Base-by-base conservation (phyloP, 2,113 vertebrate species). In the Hyaena hyaena region DNA sequence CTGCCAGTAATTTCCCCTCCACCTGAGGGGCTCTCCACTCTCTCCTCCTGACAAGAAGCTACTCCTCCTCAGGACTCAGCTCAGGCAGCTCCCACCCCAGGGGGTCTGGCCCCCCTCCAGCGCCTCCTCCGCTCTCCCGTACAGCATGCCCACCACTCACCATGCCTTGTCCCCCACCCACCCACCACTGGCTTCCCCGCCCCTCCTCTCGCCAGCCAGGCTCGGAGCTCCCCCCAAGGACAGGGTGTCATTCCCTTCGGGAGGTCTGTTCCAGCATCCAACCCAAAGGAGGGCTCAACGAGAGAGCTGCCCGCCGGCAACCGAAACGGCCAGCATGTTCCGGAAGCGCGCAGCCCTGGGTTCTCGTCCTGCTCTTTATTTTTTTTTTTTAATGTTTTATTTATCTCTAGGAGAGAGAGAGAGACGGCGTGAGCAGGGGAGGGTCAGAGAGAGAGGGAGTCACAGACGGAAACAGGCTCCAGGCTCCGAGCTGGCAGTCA, bases 251-350 rank as follows among this genome's bases (percentile, higher is more conserved):
- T 9, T 66, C 31, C 35, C 10, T 87, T 35, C 1, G n/a, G 28
- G 33, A 35, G 16, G 3, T 83, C 79, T 7, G 21, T 23, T 50
- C 50, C 66, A 31, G 71, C 2, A 1, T 26, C 83, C 24, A 21
- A 53, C 26, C 90, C 76, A 16, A 11, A 68, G 65, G 76, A 11
- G 8, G 43, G 19, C 28, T 19, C 15, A 4, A 43, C 15, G 16
- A 28, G 31, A 0, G 35, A 55, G 58, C 53, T 11, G 14, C 53
- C 23, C 0, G 43, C 93, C 73, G 45, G 65, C 61, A 39, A 31
- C 45, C 43, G 28, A 3, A 16, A 0, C 21, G 0, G 43, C 5
- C 4, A 0, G 71, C 10, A 2, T 0, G 2, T 9, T 24, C 26
- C 1, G 28, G 82, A 58, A 43, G 53, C 35, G 4, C 0, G 17